Evolutionary conservation across 1,140 invertebrate species (phyloP).

Genomic region (Glossosoma conforme): DNA sequence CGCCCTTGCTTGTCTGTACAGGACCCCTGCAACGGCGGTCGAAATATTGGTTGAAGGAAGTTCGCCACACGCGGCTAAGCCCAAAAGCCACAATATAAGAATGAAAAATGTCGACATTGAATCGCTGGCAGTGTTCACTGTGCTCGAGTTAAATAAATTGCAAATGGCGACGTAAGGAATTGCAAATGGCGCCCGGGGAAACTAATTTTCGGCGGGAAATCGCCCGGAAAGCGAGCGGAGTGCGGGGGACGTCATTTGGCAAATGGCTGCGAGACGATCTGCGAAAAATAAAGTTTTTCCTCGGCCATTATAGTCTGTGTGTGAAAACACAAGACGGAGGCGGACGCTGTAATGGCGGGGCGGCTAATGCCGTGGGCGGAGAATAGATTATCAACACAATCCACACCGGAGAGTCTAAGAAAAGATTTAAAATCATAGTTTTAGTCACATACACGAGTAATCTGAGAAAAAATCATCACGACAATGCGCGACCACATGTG

Average conservation of each 20-base stretch:
- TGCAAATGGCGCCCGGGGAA: not conserved
- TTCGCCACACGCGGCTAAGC: no score
- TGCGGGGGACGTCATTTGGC: conserved; percentile 17
- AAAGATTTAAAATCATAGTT: not conserved
- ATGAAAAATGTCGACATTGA: conserved; percentile 4
- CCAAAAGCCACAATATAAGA: no score
- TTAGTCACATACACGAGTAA: not conserved
- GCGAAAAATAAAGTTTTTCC: conserved; percentile 16
- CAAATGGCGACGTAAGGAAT: not conserved
- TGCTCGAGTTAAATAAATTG: not conserved
- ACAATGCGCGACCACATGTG: no score
- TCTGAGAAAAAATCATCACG: no score
- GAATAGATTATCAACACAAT: not conserved
- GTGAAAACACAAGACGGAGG: conserved; percentile 7
- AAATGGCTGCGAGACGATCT: conserved; percentile 19
- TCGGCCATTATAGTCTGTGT: conserved; percentile 15
- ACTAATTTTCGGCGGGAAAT: conserved; percentile 25
- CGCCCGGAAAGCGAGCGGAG: conserved; percentile 21
- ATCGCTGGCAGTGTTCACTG: not conserved
- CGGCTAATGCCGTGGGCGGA: not conserved
- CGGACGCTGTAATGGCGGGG: not conserved
- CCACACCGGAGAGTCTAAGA: not conserved
- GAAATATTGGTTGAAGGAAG: no score
- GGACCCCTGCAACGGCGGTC: no score
- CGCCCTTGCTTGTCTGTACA: no score